Base-by-base conservation (phyloP, 1,140 invertebrate genomes). In the Berghia stephanieae region DNA sequence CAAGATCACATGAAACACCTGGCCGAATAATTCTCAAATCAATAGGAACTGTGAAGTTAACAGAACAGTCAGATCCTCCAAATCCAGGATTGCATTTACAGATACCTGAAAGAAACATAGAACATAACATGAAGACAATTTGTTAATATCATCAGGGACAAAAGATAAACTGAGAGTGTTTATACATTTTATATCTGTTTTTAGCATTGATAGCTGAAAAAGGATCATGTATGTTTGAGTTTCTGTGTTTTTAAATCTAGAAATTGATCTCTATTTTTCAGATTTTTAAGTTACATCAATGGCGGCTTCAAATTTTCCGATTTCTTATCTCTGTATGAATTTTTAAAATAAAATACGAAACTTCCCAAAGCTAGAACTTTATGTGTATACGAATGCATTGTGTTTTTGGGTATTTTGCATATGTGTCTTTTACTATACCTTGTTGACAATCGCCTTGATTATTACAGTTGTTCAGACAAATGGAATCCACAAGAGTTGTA, bases 11-110 rank as follows among this genome's bases (percentile, higher is more conserved):
- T 1, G 60, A 27, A 21, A 63, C 3, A 42, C 75, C 72, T 10
- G 68, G 67, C 4, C 38, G 18, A 21, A 81, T 44, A 10, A 52
- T 55, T 1, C 42, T 44, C n/a, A 85, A 21, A 0, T 46, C 44
- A n/a, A 81, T 81, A 63, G 79, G 70, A 3, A 38, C n/a, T 3
- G 8, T 75, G 44, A 74, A 42, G 31, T 78, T 40, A 8, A 85
- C 67, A 40, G 82, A 81, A 70, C 83, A 85, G 63, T 83, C 82
- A 18, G 74, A 69, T 42, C 82, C 82, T 8, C 66, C 74, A 74
- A 71, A 85, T 2, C 75, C 81, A 46, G 66, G 16, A 57, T 70
- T 66, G 78, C 82, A 85, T 31, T 38, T n/a, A 75, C 82, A 84
- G 4, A 60, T 31, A 75, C 83, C 83, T 84, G 60, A n/a, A 78